Conservation (phyloP, 2,113 vertebrate species). For the Chaetodon trifascialis region DNA sequence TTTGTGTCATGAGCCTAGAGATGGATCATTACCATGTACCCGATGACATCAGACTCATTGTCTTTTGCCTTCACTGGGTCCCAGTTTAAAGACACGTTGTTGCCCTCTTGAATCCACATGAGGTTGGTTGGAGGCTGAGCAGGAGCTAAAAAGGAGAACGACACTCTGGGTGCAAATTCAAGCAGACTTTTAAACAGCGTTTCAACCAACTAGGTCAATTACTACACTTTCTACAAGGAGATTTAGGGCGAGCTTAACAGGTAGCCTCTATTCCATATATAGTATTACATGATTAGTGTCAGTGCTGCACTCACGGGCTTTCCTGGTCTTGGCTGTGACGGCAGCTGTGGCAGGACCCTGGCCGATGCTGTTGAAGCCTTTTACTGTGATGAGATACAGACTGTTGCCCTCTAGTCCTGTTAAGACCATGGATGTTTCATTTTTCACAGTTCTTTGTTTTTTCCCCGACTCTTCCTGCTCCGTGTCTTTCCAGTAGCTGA, state of each 20-base stretch:
- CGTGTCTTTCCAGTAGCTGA: slow-evolving; percentile 92
- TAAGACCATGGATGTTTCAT: slow-evolving; percentile 90
- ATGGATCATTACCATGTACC: slow-evolving; percentile 90
- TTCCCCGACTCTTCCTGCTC: slow-evolving; percentile 90
- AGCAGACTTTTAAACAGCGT: slow-evolving; percentile 22
- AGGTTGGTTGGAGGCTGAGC: slow-evolving; percentile 91
- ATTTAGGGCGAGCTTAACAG: slow-evolving; percentile 52
- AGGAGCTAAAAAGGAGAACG: slow-evolving; percentile 85
- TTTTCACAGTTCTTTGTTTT: slow-evolving; percentile 90
- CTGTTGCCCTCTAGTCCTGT: slow-evolving; percentile 93
- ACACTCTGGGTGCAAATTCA: slow-evolving; percentile 11
- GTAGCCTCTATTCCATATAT: slow-evolving; percentile 53
- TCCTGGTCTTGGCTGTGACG: slow-evolving; percentile 89
- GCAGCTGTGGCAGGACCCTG: slow-evolving; percentile 90
- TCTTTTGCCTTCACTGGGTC: slow-evolving; percentile 91
- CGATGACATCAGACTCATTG: slow-evolving; percentile 96
- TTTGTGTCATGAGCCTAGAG: not conserved
- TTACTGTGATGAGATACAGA: slow-evolving; percentile 90
- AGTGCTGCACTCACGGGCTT: slow-evolving; percentile 88
- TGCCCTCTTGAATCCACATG: slow-evolving; percentile 94
- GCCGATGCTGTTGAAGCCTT: slow-evolving; percentile 94
- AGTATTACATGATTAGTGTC: slow-evolving; percentile 51
- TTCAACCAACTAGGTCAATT: slow-evolving; percentile 60
- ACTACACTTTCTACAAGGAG: slow-evolving; percentile 24
- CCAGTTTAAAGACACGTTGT: slow-evolving; percentile 93